These are phyloP conservation scores for Steromphala cineraria DNA, from an alignment of 2,888 invertebrate species.

Conservation along the genomic window DNA sequence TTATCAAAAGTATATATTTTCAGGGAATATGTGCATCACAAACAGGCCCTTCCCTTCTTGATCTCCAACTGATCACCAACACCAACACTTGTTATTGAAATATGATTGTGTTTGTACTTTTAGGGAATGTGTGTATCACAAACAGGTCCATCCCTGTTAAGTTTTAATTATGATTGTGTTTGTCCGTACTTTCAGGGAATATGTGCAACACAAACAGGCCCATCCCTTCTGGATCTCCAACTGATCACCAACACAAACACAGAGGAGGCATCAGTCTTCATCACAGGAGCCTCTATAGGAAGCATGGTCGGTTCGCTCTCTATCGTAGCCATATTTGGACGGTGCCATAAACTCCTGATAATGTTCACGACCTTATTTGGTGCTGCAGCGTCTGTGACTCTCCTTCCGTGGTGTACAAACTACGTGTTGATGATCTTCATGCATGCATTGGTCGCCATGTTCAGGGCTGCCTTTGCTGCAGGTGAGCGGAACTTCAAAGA, in stretches of 20 bases:
- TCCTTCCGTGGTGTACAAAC: neutral
- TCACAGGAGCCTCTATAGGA: slow-evolving; percentile 27
- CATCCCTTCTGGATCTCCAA: slow-evolving; percentile 4
- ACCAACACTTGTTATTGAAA: no score
- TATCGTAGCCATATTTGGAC: slow-evolving; percentile 34
- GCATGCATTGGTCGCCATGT: neutral
- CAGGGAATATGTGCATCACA: no score
- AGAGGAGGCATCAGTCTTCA: neutral
- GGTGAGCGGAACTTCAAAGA: no score
- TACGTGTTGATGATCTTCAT: neutral
- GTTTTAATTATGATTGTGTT: neutral
- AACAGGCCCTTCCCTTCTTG: no score
- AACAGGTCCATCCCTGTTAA: neutral
- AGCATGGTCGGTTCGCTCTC: slow-evolving; percentile 34
- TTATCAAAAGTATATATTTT: no score
- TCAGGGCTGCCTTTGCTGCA: neutral
- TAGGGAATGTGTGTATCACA: no score
- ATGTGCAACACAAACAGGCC: neutral
- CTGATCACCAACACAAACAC: slow-evolving; percentile 5
- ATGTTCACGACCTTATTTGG: slow-evolving; percentile 28
- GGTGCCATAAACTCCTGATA: slow-evolving; percentile 34
- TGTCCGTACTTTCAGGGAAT: neutral
- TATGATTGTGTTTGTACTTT: no score
- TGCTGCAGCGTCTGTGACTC: neutral
- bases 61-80: no score